Percentiles rank a stretch among this genome's conserved stretches.
These are phyloP conservation scores for Clarias gariepinus DNA, from an alignment of 2,113 vertebrate genomes.

Conservation along the genomic window DNA sequence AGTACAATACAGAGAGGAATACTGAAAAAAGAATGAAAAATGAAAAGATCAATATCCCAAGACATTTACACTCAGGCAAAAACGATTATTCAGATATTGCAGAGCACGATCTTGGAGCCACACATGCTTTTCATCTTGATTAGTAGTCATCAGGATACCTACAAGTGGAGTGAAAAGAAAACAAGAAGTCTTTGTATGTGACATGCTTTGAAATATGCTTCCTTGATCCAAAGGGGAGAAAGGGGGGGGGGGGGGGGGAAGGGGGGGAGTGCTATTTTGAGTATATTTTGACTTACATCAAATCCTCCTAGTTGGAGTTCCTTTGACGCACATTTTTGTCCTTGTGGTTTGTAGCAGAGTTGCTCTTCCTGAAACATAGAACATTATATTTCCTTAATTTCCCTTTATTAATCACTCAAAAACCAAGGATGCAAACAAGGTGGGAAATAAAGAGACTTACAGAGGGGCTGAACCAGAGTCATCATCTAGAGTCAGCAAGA, in stretches of 20 bases:
- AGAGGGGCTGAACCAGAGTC: slow-evolving; percentile 89
- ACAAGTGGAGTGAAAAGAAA: slow-evolving; percentile 3
- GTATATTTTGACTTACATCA: slow-evolving; percentile 53
- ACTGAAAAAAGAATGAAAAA: slow-evolving; percentile 55
- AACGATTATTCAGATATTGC: slow-evolving; percentile 57
- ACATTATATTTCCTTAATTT: neutral
- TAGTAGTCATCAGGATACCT: slow-evolving; percentile 55
- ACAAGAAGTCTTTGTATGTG: neutral
- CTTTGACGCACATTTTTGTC: slow-evolving; percentile 91
- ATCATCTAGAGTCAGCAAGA: slow-evolving; percentile 79
- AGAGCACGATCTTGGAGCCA: slow-evolving; percentile 65
- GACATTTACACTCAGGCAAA: slow-evolving; percentile 68
- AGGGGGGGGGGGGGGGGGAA: too few species aligned
- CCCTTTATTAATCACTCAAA: neutral
- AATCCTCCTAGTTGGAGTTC: slow-evolving; percentile 81
- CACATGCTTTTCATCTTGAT: slow-evolving; percentile 55
- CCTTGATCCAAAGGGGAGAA: neutral
- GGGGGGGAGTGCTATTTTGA: neutral
- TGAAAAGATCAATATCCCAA: slow-evolving; percentile 56
- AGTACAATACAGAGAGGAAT: slow-evolving; percentile 61
- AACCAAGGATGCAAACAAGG: neutral
- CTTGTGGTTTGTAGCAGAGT: slow-evolving; percentile 82
- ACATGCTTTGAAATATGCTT: neutral
- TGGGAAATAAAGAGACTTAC: slow-evolving; percentile 76
- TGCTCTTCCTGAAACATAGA: slow-evolving; percentile 84